phyloP scores from a whole-genome alignment of 2,797 vertebrate genomes.

The Sebastes paucispinis region DNA sequence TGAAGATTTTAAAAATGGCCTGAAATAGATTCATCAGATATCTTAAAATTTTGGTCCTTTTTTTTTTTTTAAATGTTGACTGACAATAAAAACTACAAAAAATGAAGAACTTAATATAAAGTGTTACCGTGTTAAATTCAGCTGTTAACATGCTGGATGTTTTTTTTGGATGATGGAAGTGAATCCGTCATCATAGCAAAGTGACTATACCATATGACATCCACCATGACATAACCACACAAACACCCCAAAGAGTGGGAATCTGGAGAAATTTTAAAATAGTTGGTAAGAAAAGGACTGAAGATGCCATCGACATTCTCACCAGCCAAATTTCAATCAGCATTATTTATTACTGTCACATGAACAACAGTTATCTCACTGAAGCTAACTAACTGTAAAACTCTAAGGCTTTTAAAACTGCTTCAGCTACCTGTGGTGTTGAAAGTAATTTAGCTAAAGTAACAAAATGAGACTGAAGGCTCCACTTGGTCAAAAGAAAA shows the following conservation, averaged over 20 bases:
- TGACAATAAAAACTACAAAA: neutral
- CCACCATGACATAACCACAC: neutral
- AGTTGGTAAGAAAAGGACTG: neutral
- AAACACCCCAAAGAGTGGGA: neutral
- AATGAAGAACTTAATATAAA: constrained; percentile 16
- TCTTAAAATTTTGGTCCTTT: neutral
- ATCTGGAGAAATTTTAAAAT: neutral
- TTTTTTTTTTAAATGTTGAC: neutral
- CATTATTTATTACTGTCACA: neutral
- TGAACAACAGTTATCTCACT: neutral
- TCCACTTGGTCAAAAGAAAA: neutral
- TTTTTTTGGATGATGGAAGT: neutral
- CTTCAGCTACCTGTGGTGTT: neutral
- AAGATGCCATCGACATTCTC: neutral
- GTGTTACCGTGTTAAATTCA: constrained; percentile 33
- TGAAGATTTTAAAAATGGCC: neutral
- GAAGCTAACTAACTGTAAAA: neutral
- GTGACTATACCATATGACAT: neutral
- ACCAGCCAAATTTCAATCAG: neutral
- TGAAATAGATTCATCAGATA: neutral
- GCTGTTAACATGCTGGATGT: neutral
- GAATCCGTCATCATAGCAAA: neutral
- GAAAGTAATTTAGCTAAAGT: neutral
- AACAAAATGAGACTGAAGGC: constrained; percentile 2
- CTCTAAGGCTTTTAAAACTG: neutral